phyloP scores from a whole-genome alignment of 2,797 vertebrate genomes.

The Alauda arvensis region DNA sequence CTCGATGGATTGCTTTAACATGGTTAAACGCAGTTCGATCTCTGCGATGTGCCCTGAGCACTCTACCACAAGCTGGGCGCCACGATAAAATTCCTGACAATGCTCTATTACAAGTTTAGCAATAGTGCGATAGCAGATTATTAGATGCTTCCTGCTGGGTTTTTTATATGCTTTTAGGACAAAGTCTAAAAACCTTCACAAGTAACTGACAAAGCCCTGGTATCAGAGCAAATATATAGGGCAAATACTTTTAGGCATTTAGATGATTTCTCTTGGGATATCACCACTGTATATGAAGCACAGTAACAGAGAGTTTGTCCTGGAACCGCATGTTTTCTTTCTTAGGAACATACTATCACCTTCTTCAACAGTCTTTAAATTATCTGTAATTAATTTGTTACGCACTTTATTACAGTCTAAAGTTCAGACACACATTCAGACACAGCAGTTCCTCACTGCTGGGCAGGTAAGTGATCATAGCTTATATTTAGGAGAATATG shows the following conservation, averaged over 20 bases:
- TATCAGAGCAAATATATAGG: neutral
- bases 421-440: neutral
- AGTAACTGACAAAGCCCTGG: neutral
- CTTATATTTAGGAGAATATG: neutral
- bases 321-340: neutral
- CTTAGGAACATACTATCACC: neutral
- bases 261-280: neutral
- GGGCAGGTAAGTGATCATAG: neutral
- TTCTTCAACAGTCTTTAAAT: neutral
- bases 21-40: slow-evolving; percentile 57
- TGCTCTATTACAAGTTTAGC: neutral
- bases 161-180: neutral
- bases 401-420: neutral
- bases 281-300: neutral
- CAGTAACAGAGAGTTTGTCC: neutral
- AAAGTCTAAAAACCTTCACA: neutral
- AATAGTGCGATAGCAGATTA: neutral
- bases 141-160: neutral
- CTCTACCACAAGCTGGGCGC: neutral
- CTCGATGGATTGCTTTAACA: slow-evolving; percentile 30
- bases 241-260: neutral
- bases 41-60: neutral
- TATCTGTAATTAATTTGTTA: neutral
- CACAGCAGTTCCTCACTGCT: neutral
- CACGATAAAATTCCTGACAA: neutral